Base-by-base conservation (phyloP, 2,797 vertebrate species). In the Florisuga fusca region DNA sequence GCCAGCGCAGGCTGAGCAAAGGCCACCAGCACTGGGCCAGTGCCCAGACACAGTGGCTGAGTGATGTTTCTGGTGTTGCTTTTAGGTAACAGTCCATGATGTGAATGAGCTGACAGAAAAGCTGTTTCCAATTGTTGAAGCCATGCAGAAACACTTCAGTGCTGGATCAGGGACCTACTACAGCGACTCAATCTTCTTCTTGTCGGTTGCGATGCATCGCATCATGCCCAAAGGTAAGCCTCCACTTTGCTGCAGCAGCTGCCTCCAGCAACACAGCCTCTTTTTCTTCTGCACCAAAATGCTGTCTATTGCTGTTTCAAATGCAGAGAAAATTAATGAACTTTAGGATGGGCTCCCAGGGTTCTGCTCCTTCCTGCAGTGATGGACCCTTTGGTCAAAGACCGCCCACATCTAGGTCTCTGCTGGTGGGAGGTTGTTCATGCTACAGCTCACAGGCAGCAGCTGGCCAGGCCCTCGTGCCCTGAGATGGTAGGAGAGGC, bases 121-220 rank as follows among this genome's bases (percentile, higher is more conserved):
- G 97, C 98, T 99, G 76, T 99, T 99, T 85, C 99, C 99, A 0
- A 96, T 99, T 0, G 99, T 99, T 48, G 98, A 99, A 97, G 98
- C 98, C 95, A 99, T 99, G 99, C 99, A 99, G 98, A 99, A 99
- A 94, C 98, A 99, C 97, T 99, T 99, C 98, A 99, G 99, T 1
- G 98, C 99, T 1, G 99, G 99, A 89, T 98, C 98, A 0, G 99
- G 99, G 29, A 98, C 99, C 62, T 99, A 99, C 96, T 99, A 99
- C 98, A 99, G 99, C 0, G 99, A 99, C 57, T 98, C 99, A 36
- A 99, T 99, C 98, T 99, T 99, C 98, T 99, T 99, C 98, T 98
- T 99, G 84, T 99, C 99, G 0, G 98, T 99, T 4, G 99, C 99
- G 62, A 99, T 99, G 99, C 99, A 99, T 97, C 99, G 97, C 90